phyloP scores from a whole-genome alignment of 2,888 invertebrate genomes.

The Pelosia muscerda region DNA sequence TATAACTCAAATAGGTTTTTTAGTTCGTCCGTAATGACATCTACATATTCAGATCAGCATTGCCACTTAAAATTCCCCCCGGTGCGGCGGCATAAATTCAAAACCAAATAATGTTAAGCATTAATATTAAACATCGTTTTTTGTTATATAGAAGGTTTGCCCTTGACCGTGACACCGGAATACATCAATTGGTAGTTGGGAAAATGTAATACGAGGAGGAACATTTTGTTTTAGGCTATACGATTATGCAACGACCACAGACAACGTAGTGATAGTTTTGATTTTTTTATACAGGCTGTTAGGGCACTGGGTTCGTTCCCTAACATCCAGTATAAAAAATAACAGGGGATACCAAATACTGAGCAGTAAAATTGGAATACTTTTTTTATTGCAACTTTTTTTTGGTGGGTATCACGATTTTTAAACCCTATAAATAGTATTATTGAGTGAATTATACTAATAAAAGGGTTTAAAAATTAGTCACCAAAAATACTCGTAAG shows the following conservation, averaged over 20 bases:
- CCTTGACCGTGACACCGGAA: slow-evolving; percentile 22
- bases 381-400: no score
- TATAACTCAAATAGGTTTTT: not conserved
- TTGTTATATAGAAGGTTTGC: not conserved
- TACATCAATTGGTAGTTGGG: slow-evolving; percentile 16
- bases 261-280: not conserved
- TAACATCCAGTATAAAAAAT: no score
- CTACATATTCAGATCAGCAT: slow-evolving; percentile 16
- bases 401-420: no score
- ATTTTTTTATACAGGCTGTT: no score
- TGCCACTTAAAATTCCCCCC: slow-evolving; percentile 31
- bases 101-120: not conserved
- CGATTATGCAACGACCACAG: not conserved
- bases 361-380: no score
- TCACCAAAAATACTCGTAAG: no score
- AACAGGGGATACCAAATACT: no score
- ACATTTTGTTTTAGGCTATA: not conserved
- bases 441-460: no score
- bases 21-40: not conserved
- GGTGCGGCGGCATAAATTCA: not conserved
- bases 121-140: slow-evolving; percentile 13
- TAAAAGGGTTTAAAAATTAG: no score
- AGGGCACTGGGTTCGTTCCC: no score
- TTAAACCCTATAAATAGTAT: no score
- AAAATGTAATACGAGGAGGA: not conserved